phyloP scores from a whole-genome alignment of 30 jellyfish, hydroid and myxozoan genomes.

The Aurelia aurita region DNA sequence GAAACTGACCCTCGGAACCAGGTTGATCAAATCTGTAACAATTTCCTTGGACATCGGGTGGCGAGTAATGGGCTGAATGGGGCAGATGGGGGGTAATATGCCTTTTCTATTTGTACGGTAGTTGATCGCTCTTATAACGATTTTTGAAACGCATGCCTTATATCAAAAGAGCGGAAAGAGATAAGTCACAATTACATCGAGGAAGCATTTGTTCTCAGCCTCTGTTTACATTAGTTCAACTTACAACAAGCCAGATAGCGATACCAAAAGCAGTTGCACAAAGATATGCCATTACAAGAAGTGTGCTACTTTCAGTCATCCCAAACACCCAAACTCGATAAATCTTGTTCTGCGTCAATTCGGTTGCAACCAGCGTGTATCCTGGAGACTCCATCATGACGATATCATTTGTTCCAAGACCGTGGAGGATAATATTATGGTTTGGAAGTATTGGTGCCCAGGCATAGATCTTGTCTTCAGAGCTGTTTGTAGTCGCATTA shows the following conservation, averaged over 20 bases:
- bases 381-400: constrained; percentile 31
- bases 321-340: constrained; percentile 58
- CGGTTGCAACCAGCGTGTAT: constrained; percentile 25
- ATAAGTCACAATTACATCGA: no score
- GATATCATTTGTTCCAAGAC: neutral
- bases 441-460: constrained; percentile 27
- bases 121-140: no score
- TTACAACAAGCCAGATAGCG: constrained; percentile 54
- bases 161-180: no score
- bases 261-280: constrained; percentile 3
- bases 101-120: no score
- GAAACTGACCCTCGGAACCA: no score
- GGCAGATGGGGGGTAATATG: no score
- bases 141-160: no score
- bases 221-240: neutral
- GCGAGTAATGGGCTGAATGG: no score
- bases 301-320: constrained; percentile 29
- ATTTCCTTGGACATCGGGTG: no score
- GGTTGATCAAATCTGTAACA: no score
- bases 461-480: neutral
- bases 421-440: neutral
- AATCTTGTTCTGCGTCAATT: constrained; percentile 18
- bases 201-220: neutral
- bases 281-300: constrained; percentile 4
- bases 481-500: neutral